These are phyloP conservation scores for Nixonia krombeini DNA, from an alignment of 1,140 invertebrate genomes.

Conservation along the genomic window DNA sequence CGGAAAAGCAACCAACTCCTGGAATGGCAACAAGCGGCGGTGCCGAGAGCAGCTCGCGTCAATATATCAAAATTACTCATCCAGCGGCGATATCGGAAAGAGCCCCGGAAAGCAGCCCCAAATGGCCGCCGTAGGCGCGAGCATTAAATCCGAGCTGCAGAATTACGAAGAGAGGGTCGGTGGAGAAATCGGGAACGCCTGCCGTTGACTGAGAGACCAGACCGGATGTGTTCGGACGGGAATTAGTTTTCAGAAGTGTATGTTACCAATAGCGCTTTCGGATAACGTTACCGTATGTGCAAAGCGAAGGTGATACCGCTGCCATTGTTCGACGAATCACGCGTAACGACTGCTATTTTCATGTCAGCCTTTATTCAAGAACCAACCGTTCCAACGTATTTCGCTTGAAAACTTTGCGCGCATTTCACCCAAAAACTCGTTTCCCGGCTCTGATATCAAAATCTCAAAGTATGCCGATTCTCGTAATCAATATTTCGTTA, in stretches of 20 bases:
- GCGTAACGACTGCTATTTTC: constrained; percentile 5
- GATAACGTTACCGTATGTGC: constrained; percentile 38
- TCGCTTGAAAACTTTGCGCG: too few relatives aligned
- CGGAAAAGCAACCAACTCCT: constrained; percentile 36
- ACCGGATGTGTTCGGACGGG: constrained; percentile 35
- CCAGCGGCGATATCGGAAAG: constrained; percentile 39
- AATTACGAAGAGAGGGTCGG: constrained; percentile 21
- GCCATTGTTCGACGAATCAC: constrained; percentile 33
- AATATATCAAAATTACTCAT: constrained; percentile 64
- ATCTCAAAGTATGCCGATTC: too few relatives aligned
- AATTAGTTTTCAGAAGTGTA: constrained; percentile 51
- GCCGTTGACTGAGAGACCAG: constrained; percentile 5
- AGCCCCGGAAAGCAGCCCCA: constrained; percentile 7
- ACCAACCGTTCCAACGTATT: too few relatives aligned
- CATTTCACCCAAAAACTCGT: too few relatives aligned
- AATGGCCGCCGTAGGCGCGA: constrained; percentile 31
- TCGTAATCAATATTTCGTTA: too few relatives aligned
- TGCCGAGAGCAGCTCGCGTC: too few relatives aligned
- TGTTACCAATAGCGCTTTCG: constrained; percentile 43
- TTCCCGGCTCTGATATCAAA: too few relatives aligned
- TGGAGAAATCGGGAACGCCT: constrained; percentile 7
- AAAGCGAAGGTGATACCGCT: constrained; percentile 33
- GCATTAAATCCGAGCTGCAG: constrained; percentile 44
- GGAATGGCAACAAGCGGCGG: constrained; percentile 8
- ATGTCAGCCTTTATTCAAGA: too few relatives aligned